These are phyloP conservation scores for Myotis planiceps DNA, from an alignment of 2,797 vertebrate genomes.

Conservation along the genomic window DNA sequence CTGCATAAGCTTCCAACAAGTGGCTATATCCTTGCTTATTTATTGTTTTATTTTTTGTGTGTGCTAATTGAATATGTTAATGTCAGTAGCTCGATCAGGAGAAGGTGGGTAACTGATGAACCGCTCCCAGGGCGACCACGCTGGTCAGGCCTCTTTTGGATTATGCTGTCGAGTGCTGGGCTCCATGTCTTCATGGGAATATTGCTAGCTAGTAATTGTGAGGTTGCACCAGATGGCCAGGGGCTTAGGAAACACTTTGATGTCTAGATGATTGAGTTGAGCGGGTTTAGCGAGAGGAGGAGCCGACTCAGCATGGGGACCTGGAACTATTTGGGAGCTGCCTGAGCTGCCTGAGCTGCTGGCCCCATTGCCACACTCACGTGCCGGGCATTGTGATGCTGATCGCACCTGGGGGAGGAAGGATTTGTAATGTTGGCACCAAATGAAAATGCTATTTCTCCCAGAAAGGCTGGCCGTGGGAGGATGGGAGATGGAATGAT, in stretches of 20 bases:
- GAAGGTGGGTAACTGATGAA: neutral
- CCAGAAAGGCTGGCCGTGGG: neutral
- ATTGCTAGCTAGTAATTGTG: neutral
- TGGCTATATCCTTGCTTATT: neutral
- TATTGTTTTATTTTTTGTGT: neutral
- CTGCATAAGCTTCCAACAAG: neutral
- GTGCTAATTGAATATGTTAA: neutral
- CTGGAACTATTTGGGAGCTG: neutral
- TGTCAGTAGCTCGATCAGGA: neutral
- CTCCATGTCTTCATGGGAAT: neutral
- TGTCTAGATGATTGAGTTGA: neutral
- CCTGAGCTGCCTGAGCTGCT: neutral
- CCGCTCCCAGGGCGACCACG: rapidly evolving
- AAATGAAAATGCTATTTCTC: neutral
- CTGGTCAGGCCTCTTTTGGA: neutral
- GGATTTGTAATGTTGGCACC: neutral
- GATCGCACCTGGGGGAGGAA: neutral
- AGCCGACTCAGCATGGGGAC: neutral
- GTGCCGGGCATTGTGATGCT: neutral
- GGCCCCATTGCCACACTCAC: neutral
- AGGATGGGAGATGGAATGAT: rapidly evolving
- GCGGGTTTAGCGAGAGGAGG: neutral
- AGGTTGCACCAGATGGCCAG: neutral
- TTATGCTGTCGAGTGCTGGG: neutral
- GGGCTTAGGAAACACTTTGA: neutral